A percentile compares a stretch with the other conserved stretches of the same genome.
These are phyloP conservation scores for Rhynchonycteris naso DNA, from an alignment of 2,797 vertebrate species.

Conservation along the genomic window DNA sequence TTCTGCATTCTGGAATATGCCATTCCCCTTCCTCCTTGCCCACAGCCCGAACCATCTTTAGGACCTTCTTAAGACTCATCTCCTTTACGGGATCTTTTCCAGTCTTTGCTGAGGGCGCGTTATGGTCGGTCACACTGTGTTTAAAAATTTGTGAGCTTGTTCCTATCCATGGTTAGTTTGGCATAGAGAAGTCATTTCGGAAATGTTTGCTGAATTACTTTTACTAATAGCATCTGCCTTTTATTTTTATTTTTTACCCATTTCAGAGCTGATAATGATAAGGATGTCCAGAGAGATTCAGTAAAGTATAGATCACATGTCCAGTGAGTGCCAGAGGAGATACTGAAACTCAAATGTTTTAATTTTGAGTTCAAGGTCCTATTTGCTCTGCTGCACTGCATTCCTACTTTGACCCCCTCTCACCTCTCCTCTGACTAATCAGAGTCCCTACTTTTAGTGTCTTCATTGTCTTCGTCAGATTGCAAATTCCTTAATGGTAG, in stretches of 20 bases:
- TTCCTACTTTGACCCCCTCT: not conserved
- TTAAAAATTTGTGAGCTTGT: not conserved
- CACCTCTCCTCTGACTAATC: not conserved
- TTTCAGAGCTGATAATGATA: not conserved
- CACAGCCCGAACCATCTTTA: too few species aligned
- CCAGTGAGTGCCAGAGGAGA: not conserved
- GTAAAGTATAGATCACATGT: not conserved
- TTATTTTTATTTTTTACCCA: not conserved
- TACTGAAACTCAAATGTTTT: not conserved
- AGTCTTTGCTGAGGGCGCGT: not conserved
- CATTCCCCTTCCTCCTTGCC: not conserved
- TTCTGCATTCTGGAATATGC: not conserved
- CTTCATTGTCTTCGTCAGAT: not conserved
- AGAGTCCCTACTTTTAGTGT: not conserved
- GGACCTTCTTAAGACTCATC: not conserved
- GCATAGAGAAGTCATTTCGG: not conserved
- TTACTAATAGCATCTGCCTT: not conserved
- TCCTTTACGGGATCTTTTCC: not conserved
- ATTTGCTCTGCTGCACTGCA: rapidly evolving
- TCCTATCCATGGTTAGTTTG: not conserved
- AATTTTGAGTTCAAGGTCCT: not conserved
- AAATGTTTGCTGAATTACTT: not conserved
- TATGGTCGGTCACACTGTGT: not conserved
- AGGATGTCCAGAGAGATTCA: not conserved
- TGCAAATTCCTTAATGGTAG: not conserved